Conservation (phyloP, 1,140 invertebrate genomes). For the Patella vulgata region DNA sequence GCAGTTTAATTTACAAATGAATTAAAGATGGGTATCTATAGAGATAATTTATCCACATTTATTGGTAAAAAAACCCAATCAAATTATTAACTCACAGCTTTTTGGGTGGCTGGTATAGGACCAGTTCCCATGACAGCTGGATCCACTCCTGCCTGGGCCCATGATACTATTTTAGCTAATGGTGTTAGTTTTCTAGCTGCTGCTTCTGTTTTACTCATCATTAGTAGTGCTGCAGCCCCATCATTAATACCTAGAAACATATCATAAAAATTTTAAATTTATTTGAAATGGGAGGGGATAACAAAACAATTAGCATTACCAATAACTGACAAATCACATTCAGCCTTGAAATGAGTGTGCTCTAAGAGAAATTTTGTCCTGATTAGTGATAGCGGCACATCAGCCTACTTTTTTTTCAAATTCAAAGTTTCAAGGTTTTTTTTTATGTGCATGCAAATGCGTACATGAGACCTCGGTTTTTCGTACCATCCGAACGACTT, state of each 20-base stretch:
- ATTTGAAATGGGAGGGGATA: no score
- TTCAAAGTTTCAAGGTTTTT: not conserved
- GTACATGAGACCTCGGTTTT: no score
- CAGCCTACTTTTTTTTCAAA: not conserved
- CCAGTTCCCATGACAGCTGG: slow-evolving; percentile 67
- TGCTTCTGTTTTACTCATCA: slow-evolving; percentile 74
- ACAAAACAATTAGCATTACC: no score
- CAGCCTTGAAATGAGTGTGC: no score
- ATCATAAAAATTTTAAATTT: not conserved
- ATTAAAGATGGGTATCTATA: not conserved
- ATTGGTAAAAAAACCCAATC: slow-evolving; percentile 4
- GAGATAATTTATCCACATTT: not conserved
- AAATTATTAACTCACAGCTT: slow-evolving; percentile 47
- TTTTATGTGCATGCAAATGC: not conserved
- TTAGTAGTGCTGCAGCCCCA: slow-evolving; percentile 83
- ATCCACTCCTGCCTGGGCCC: slow-evolving; percentile 65
- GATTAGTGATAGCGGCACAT: no score
- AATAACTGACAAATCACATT: no score
- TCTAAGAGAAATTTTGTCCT: no score
- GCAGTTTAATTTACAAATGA: not conserved
- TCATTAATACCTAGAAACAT: slow-evolving; percentile 67
- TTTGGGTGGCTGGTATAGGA: slow-evolving; percentile 63
- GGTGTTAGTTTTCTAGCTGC: slow-evolving; percentile 64
- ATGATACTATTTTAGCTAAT: slow-evolving; percentile 60
- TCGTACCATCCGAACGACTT: no score